Base-by-base conservation (phyloP, 1,140 invertebrate genomes). In the Drosophila pectinifera region DNA sequence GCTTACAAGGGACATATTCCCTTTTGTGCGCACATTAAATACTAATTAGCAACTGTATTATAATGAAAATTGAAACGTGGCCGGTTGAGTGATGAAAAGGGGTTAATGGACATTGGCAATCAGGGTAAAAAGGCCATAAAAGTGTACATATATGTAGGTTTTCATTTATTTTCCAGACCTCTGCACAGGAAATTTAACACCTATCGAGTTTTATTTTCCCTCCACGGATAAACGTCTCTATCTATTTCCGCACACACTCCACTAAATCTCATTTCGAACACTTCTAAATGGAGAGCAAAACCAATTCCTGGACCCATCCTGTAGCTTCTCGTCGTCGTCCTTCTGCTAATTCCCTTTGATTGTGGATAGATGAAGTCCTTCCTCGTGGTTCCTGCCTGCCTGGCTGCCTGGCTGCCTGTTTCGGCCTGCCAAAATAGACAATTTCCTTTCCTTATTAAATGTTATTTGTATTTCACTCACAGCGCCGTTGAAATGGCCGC, bases 401-500 rank as follows among this genome's bases (percentile, higher is more conserved):
- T 42, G 26, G 31, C 38, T 31, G 59, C 31, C 53, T 56, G 53
- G 10, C 24, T 36, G 49, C 46, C 24, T 46, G 45, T 24, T 22
- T 8, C 48, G 16, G 48, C 49, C 63, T 69, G 80, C 78, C 79
- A 56, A 88, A 80, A 84, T 89, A 84, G 84, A 83, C 84, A 88
- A 88, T 89, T 88, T 88, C 84, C 84, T 88, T 88, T 88, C 84
- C 80, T 83, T 89, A 88, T 88, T 88, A 84, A 88, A 88, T 89
- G 84, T 73, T 88, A 84, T 88, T 88, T 88, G 84, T 88, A 89
- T 89, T 88, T 89, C 80, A 88, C 80, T 89, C 83, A 89, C 79
- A 88, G 65, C 70, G 36, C 57, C 54, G 61, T 56, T 74, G 43
- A 55, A 54, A 56, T 51, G 53, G 38, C 73, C 72, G 64, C 34